Base-by-base conservation (phyloP, 2,888 invertebrate genomes). In the Cephus sareptanus region DNA sequence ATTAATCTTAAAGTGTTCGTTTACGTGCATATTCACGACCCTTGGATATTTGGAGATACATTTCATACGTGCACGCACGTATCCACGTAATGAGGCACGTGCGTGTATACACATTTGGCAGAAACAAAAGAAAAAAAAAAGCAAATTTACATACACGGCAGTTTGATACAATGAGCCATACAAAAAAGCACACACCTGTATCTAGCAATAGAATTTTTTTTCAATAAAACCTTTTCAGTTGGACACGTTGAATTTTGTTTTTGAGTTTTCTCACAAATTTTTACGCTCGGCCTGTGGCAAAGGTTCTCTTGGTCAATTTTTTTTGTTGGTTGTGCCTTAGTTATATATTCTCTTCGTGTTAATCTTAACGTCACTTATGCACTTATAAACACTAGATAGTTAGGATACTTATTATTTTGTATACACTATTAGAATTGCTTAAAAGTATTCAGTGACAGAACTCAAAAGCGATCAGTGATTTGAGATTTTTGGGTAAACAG, bases 191-290 rank as follows among this genome's bases (percentile, higher is more conserved):
- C 84, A 88, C 86, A 89, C 86, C 84, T 90, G 90, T 90, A 90
- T 89, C 88, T 89, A 90, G 87, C 87, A 85, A 89, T 88, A 90
- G 86, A 88, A 87, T 85, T 85, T 87, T 88, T 81, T 89, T 89
- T 88, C 87, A 90, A 90, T 89, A 90, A 90, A 90, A 90, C 87
- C 89, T 90, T 90, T 90, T 90, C 87, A 90, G 89, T 89, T 90
- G 87, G 85, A 90, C 86, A 88, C 88, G 82, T 89, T 89, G 88
- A 88, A 87, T 90, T 90, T 87, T 90, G 87, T 89, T 89, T 90
- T 86, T 82, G 87, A 85, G 86, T 88, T 88, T 85, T 87, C 85
- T 83, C 69, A 70, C 74, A 56, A 23, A 15, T 76, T 87, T 89
- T 90, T 89, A 89, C 90, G 89, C 90, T 90, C 90, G 89, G 87